phyloP scores from a whole-genome alignment of 92 coral and sea anemone genomes.

The Epizoanthus ramosus region DNA sequence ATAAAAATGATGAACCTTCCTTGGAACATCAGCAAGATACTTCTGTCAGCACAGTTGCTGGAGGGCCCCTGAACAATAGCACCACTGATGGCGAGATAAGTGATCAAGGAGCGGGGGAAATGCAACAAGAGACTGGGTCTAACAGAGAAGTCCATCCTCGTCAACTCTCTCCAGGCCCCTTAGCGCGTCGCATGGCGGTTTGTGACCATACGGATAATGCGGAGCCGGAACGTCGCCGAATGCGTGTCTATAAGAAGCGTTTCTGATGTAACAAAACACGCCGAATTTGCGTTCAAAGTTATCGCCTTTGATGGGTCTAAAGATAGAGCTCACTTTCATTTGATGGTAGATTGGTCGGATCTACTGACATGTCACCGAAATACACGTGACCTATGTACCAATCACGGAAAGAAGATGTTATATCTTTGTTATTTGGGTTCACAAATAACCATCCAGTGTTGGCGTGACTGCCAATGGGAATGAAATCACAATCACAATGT shows the following conservation, averaged over 20 bases:
- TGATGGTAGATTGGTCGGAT: too few species aligned
- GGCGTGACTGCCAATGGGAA: too few species aligned
- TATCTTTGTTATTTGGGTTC: too few species aligned
- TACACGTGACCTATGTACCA: too few species aligned
- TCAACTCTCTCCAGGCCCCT: not conserved
- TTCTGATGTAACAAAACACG: not conserved
- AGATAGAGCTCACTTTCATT: too few species aligned
- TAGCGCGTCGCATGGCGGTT: conserved; percentile 30
- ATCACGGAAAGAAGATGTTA: too few species aligned
- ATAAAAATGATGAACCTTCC: not conserved
- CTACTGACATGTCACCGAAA: too few species aligned
- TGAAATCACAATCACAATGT: too few species aligned
- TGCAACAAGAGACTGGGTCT: not conserved
- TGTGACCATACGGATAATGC: conserved; percentile 37
- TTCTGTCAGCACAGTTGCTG: not conserved
- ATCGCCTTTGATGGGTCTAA: too few species aligned
- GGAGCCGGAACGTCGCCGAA: conserved; percentile 22
- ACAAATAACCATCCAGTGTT: too few species aligned
- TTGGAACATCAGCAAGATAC: not conserved
- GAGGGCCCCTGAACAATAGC: not conserved
- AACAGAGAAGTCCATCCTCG: not conserved
- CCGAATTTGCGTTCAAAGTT: too few species aligned
- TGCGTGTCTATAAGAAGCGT: conserved; percentile 38
- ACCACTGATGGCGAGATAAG: not conserved
- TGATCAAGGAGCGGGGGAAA: not conserved